phyloP scores from a whole-genome alignment of 2,113 vertebrate species.

The Lontra canadensis region DNA sequence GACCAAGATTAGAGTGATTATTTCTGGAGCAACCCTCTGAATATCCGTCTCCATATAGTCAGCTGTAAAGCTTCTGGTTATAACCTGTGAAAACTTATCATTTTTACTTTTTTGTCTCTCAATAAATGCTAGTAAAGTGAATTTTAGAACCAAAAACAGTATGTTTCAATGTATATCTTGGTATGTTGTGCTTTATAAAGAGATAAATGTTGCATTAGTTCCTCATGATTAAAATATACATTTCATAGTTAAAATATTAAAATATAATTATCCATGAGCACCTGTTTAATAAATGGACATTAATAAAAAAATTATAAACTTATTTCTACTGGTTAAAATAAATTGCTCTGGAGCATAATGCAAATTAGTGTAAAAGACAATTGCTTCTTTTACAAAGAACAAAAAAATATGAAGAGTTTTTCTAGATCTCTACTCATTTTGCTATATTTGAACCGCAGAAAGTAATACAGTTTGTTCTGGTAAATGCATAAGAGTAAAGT shows the following conservation, averaged over 20 bases:
- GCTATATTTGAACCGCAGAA: not conserved
- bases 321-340: not conserved
- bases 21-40: not conserved
- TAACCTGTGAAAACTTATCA: not conserved
- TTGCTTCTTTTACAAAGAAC: not conserved
- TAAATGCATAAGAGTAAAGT: not conserved
- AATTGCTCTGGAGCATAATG: not conserved
- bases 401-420: not conserved
- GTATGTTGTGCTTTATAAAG: not conserved
- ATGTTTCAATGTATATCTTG: not conserved
- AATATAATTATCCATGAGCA: not conserved
- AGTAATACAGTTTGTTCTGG: not conserved
- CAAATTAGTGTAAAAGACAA: not conserved
- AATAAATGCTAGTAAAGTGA: not conserved
- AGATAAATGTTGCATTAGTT: not conserved
- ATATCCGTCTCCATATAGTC: not conserved
- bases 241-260: not conserved
- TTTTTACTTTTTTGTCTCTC: not conserved
- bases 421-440: not conserved
- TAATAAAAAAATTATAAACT: not conserved
- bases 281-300: not conserved
- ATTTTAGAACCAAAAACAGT: not conserved
- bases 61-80: slow-evolving; percentile 6
- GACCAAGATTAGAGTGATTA: not conserved
- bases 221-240: not conserved